A percentile compares a stretch with the other conserved stretches of the same genome.
Conservation (phyloP, 1,140 invertebrate species). For the Heliconius congener region DNA sequence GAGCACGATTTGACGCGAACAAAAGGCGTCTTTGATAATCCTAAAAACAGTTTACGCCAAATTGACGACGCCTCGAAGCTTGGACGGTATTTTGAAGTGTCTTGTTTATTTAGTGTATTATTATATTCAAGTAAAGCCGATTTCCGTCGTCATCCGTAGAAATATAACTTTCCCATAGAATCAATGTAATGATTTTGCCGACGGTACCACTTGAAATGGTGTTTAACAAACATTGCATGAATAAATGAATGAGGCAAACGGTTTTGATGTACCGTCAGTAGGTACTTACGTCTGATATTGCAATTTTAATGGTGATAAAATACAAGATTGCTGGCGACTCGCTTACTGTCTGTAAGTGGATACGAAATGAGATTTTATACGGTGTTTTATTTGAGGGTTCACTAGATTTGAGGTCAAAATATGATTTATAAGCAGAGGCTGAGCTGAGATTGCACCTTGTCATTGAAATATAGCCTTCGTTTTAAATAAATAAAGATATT, state of each 20-base stretch:
- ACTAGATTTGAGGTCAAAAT: not conserved
- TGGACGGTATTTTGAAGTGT: conserved; percentile 46
- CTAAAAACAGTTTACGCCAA: conserved; percentile 47
- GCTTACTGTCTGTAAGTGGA: conserved; percentile 29
- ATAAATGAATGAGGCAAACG: conserved; percentile 53
- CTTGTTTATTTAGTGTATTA: conserved; percentile 65
- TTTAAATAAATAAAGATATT: too few species aligned
- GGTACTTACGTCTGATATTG: conserved; percentile 31
- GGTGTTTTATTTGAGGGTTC: not conserved
- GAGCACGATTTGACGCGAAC: conserved; percentile 50
- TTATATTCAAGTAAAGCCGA: conserved; percentile 63
- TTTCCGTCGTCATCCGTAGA: conserved; percentile 29
- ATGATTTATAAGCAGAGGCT: not conserved
- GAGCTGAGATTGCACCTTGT: too few species aligned
- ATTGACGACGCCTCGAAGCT: conserved; percentile 39
- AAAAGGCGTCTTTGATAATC: conserved; percentile 54
- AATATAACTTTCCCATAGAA: conserved; percentile 29
- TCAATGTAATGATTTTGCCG: conserved; percentile 44
- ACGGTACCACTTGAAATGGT: conserved; percentile 37
- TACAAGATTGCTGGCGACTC: conserved; percentile 30
- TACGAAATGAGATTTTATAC: conserved; percentile 33
- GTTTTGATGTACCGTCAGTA: conserved; percentile 19
- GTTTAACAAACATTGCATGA: conserved; percentile 57
- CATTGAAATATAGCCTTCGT: too few species aligned
- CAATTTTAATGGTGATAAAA: conserved; percentile 41